Evolutionary conservation across 2,113 vertebrate species (phyloP), one percentile per base, ranked within the genome.

Genomic region (Bagarius yarrelli): DNA sequence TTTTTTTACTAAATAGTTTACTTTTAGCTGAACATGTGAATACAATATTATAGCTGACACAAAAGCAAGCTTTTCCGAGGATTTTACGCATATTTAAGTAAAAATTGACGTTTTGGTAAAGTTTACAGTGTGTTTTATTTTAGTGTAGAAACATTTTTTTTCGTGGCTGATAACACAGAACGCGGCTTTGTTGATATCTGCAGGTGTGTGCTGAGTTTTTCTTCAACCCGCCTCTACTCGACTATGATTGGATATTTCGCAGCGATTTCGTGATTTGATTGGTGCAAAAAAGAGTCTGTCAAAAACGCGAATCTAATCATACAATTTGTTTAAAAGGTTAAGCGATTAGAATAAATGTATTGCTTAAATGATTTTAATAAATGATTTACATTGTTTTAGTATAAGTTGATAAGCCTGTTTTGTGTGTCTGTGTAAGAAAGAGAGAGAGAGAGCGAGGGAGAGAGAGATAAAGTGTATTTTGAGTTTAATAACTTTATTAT

Each of bases 101-200:
- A 47, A 69, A 23, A 4, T 69, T 2, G 8, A 9, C 9, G 9
- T 50, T 70, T 50, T 8, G 5, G 4, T 44, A 14, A 69, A 44
- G 12, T 67, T 40, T 40, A 61, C 23, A 18, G n/a, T 27, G 23
- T 50, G 15, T 50, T 8, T n/a, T n/a, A 13, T n/a, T 69, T 69
- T 14, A 47, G 23, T 4, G 1, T 5, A 53, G 16, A 74, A 56
- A 74, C 0, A 2, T 23, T 57, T 36, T 18, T 18, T 75, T 74
- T 36, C 27, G 4, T 5, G 3, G 9, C 25, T 44, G 34, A 18
- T 71, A 9, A 71, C 18, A 18, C 67, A 14, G 64, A 61, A 63
- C 40, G n/a, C 66, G 73, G 55, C 23, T 73, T 82, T 82, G 55
- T 80, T 83, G 57, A 80, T 74, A 74, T 85, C 52, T 52, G 59